These are phyloP conservation scores for Periophthalmodon schlosseri DNA, from an alignment of 2,113 vertebrate species.

Conservation along the genomic window DNA sequence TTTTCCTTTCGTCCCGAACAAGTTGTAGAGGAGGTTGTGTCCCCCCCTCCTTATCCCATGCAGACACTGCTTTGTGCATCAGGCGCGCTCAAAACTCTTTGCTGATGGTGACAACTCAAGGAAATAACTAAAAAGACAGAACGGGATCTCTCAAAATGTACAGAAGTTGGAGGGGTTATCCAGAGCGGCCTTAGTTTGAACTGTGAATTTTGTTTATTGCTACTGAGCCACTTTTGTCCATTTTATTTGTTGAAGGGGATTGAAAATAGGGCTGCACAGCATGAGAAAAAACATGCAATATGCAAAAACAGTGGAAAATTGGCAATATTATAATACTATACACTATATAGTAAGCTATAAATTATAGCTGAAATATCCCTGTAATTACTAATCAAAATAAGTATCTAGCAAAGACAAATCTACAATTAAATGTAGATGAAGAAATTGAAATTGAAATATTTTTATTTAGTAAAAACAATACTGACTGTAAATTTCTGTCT, in stretches of 20 bases:
- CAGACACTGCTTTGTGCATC: slow-evolving; percentile 78
- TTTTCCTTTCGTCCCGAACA: slow-evolving; percentile 73
- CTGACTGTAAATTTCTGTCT: background rate
- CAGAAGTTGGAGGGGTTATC: slow-evolving; percentile 57
- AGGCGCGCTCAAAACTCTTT: slow-evolving; percentile 80
- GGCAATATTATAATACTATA: background rate
- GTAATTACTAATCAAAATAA: background rate
- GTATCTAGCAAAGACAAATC: background rate
- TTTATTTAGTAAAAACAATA: background rate
- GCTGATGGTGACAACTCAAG: slow-evolving; percentile 55
- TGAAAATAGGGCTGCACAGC: slow-evolving; percentile 1
- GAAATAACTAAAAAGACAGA: slow-evolving; percentile 27
- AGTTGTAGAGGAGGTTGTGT: slow-evolving; percentile 71
- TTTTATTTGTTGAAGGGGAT: slow-evolving; percentile 2
- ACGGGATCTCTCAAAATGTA: slow-evolving; percentile 37
- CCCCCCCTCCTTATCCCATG: slow-evolving; percentile 78
- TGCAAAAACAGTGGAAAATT: background rate
- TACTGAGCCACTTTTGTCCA: slow-evolving; percentile 56
- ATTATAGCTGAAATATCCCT: background rate
- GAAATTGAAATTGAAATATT: background rate
- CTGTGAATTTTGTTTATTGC: slow-evolving; percentile 62
- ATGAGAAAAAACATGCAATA: background rate
- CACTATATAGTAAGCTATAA: background rate
- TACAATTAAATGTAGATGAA: background rate
- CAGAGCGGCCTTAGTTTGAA: slow-evolving; percentile 70